Evolutionary conservation across 2,113 vertebrate species (phyloP), one percentile per base, ranked within the genome.

Genomic region (Hyla sarda): DNA sequence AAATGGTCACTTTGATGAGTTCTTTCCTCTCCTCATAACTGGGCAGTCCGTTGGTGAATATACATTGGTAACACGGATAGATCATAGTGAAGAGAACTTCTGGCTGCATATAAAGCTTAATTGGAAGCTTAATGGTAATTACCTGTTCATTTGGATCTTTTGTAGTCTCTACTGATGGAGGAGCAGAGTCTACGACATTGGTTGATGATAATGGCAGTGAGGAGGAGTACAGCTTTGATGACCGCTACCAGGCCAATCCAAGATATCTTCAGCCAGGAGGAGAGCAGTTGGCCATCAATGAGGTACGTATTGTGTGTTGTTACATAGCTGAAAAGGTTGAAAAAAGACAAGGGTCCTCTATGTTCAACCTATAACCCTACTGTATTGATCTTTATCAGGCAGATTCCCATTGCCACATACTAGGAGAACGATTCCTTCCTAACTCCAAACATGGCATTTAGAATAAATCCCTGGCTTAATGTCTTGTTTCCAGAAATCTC

Each of bases 121-220:
- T 76, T 52, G 23, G 74, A 23, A 54, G 12, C 9, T 77, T 30
- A 3, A 23, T 34, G 30, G 32, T 34, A 16, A 7, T 34, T 16
- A 30, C 75, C 30, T 56, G 10, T 2, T 81, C 30, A 81, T 48
- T 23, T 45, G 34, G 12, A 10, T 54, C 86, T 72, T 87, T 71
- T 88, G 77, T 37, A 95, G 94, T 92, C 74, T 92, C 93, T 91
- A 87, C 95, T 94, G 98, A 96, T 89, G 96, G 95, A 58, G 92
- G 91, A 47, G 91, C 95, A 0, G 95, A 97, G 84, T 91, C 95
- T 30, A 93, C 93, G 0, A 91, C 91, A 6, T 92, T 96, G 87
- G 94, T 94, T 23, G 97, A 99, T 4, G 97, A 97, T 93, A 98
- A 97, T 71, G 96, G 97, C 78, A 98, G 97, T 0, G 98, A 99